Conservation (phyloP, 2,113 vertebrate species). For the Poeciliopsis occidentalis region DNA sequence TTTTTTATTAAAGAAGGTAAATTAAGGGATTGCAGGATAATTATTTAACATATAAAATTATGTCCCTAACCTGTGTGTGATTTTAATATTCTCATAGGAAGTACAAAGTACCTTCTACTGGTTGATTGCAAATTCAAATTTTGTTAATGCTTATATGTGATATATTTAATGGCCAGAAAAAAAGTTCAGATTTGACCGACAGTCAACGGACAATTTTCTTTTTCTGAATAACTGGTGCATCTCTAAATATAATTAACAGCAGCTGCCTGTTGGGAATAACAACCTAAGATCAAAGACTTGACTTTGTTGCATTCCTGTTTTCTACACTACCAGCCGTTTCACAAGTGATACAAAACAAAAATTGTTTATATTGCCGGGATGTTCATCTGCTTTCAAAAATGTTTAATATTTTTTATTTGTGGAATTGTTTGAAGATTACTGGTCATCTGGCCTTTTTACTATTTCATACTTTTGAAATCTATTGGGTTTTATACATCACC, state of each 20-base stretch:
- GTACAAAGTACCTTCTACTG: background rate
- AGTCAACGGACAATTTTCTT: background rate
- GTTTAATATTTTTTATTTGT: background rate
- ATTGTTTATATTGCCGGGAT: background rate
- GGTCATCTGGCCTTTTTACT: background rate
- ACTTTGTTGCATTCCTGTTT: constrained; percentile 2
- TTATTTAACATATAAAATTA: background rate
- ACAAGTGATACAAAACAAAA: background rate
- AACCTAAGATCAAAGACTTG: background rate
- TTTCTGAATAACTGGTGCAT: background rate
- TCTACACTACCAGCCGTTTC: constrained; percentile 14
- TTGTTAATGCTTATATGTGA: background rate
- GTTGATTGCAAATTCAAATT: background rate
- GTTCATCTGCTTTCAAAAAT: background rate
- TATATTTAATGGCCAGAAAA: background rate
- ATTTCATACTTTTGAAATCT: too few relatives aligned
- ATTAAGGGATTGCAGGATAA: background rate
- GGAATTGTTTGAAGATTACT: background rate
- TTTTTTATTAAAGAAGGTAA: background rate
- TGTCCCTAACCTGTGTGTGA: background rate
- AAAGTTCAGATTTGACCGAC: background rate
- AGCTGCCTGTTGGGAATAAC: background rate
- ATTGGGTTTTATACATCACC: background rate
- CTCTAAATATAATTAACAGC: background rate
- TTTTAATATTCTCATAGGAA: background rate